Percentiles rank a stretch among this genome's conserved stretches.
Evolutionary conservation across 2,797 vertebrate genomes (phyloP).

Genomic region (Danio jaintianensis): DNA sequence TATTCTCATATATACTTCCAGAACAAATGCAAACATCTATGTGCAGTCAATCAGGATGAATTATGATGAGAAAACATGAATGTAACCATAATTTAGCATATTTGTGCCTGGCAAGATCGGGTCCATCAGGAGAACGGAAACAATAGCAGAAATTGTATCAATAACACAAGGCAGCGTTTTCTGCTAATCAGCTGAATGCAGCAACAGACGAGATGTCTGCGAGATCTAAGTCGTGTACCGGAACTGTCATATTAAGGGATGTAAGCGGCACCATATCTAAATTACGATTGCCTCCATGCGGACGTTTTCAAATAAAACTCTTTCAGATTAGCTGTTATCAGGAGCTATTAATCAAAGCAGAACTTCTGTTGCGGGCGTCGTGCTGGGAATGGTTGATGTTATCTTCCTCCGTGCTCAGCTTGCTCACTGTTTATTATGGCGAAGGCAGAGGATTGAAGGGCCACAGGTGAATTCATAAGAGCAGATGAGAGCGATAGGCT

Average conservation of each 20-base stretch:
- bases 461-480: slow-evolving; percentile 37
- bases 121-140: slow-evolving; percentile 7
- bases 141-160: slow-evolving; percentile 52
- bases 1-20: slow-evolving; percentile 3
- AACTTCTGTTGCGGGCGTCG: slow-evolving; percentile 22
- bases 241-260: slow-evolving; percentile 55
- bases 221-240: slow-evolving; percentile 12
- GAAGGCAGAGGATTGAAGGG: slow-evolving; percentile 32
- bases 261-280: slow-evolving; percentile 48
- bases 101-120: neutral
- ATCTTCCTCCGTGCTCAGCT: slow-evolving; percentile 24
- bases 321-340: slow-evolving; percentile 49
- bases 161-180: neutral
- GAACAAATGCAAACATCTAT: slow-evolving; percentile 20
- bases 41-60: slow-evolving; percentile 47
- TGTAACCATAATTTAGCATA: slow-evolving; percentile 26
- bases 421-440: slow-evolving; percentile 39
- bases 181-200: slow-evolving; percentile 28
- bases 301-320: slow-evolving; percentile 47
- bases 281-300: slow-evolving; percentile 33
- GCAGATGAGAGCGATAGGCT: slow-evolving; percentile 34
- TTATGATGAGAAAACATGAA: slow-evolving; percentile 21
- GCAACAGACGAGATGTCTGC: slow-evolving; percentile 16
- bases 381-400: slow-evolving; percentile 46
- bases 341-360: slow-evolving; percentile 40